These are phyloP conservation scores for Amia ocellicauda DNA, from an alignment of 2,113 vertebrate species.

Conservation along the genomic window DNA sequence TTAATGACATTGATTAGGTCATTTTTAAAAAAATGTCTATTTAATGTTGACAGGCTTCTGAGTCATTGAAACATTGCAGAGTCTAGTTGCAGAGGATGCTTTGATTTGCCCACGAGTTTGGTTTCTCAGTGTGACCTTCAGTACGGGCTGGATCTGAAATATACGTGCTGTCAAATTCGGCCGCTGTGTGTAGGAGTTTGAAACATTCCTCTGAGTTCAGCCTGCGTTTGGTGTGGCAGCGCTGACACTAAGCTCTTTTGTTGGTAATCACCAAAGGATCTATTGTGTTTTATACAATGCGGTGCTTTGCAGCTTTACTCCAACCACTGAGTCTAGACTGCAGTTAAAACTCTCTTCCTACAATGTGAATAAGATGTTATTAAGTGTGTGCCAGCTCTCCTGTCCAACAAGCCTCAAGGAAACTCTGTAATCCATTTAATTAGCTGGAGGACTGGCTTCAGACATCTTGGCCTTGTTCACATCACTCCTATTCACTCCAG, in stretches of 20 bases:
- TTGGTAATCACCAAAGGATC: slow-evolving; percentile 8
- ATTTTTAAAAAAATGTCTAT: background rate
- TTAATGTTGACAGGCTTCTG: background rate
- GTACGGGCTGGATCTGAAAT: background rate
- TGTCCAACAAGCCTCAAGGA: background rate
- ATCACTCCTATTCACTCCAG: background rate
- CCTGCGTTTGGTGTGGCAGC: background rate
- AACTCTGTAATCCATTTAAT: slow-evolving; percentile 8
- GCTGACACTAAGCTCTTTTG: slow-evolving; percentile 15
- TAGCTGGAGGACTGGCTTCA: background rate
- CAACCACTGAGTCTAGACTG: slow-evolving; percentile 11
- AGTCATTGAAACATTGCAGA: background rate
- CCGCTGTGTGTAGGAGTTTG: background rate
- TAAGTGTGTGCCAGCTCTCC: slow-evolving; percentile 3
- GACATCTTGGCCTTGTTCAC: background rate
- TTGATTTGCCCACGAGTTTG: background rate
- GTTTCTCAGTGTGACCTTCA: background rate
- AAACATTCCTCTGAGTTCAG: background rate
- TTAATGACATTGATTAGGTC: background rate
- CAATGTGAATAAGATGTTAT: slow-evolving; percentile 10
- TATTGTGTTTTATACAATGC: slow-evolving; percentile 12
- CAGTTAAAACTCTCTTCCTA: slow-evolving; percentile 10
- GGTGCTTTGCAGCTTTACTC: background rate
- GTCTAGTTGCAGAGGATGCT: background rate
- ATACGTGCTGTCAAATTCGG: background rate